phyloP scores from a whole-genome alignment of 2,797 vertebrate genomes.

The Phalanger gymnotis region DNA sequence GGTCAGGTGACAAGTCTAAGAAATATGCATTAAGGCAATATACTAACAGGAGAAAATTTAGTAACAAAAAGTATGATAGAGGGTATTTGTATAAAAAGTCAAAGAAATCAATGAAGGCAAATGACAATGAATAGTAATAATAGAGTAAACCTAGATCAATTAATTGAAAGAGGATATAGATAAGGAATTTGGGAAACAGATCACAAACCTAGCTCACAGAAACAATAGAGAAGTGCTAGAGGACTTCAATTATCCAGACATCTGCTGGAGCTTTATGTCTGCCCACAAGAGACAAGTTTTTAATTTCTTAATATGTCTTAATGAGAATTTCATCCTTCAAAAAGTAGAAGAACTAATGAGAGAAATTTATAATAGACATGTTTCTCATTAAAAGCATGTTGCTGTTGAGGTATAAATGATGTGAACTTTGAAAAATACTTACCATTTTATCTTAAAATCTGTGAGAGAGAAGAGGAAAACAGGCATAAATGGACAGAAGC shows the following conservation, averaged over 20 bases:
- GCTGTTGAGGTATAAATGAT: neutral
- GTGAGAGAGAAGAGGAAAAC: neutral
- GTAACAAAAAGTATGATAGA: neutral
- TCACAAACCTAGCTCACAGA: neutral
- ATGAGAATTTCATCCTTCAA: neutral
- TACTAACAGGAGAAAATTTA: neutral
- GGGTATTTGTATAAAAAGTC: neutral
- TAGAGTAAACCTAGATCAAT: neutral
- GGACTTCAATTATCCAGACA: neutral
- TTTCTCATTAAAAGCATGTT: neutral
- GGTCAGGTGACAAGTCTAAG: neutral
- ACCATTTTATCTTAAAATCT: neutral
- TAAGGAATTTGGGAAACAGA: neutral
- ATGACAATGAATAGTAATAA: neutral
- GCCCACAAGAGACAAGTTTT: neutral
- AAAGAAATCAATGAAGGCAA: neutral
- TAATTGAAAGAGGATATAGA: neutral
- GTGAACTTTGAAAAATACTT: neutral
- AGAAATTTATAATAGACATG: neutral
- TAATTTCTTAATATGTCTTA: neutral
- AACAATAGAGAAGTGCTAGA: neutral
- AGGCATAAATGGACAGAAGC: neutral
- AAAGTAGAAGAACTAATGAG: neutral
- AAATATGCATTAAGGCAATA: neutral
- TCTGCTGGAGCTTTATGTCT: neutral